A percentile compares a stretch with the other conserved stretches of the same genome.
These are phyloP conservation scores for Hemiscyllium ocellatum DNA, from an alignment of 2,113 vertebrate species.

Conservation along the genomic window DNA sequence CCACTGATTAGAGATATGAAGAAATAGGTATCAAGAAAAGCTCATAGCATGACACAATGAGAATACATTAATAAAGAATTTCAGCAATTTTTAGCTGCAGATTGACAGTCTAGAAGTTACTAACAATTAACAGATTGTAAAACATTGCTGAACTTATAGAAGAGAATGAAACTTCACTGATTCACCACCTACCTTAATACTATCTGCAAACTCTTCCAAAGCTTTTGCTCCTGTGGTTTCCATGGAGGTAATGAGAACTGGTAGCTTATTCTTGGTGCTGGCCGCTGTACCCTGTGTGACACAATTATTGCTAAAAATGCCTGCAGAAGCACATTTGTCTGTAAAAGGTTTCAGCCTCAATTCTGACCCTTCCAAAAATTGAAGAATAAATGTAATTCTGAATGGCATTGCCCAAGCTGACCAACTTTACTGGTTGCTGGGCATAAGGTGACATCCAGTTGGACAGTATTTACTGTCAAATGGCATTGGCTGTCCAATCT, in stretches of 20 bases:
- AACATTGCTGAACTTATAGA: not conserved
- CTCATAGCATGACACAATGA: not conserved
- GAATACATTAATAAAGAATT: not conserved
- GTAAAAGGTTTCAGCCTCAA: not conserved
- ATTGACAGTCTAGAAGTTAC: not conserved
- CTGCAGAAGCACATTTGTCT: not conserved
- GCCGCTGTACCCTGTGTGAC: slow-evolving; percentile 81
- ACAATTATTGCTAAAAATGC: slow-evolving; percentile 21
- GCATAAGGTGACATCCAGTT: not conserved
- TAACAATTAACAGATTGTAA: not conserved
- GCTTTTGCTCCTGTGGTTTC: slow-evolving; percentile 92
- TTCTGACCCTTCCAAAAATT: not conserved
- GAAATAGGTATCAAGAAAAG: not conserved
- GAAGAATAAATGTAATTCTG: not conserved
- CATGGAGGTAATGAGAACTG: slow-evolving; percentile 90
- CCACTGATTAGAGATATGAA: not conserved
- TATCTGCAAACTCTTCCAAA: slow-evolving; percentile 94
- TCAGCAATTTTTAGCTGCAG: not conserved
- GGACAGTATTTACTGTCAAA: not conserved
- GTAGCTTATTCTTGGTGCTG: slow-evolving; percentile 97
- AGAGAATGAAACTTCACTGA: not conserved
- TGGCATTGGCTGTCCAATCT: not conserved
- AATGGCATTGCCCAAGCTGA: not conserved
- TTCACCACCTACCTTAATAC: slow-evolving; percentile 74
- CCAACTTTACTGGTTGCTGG: not conserved